phyloP scores from a whole-genome alignment of 2,113 vertebrate species.

The Pholis gunnellus region DNA sequence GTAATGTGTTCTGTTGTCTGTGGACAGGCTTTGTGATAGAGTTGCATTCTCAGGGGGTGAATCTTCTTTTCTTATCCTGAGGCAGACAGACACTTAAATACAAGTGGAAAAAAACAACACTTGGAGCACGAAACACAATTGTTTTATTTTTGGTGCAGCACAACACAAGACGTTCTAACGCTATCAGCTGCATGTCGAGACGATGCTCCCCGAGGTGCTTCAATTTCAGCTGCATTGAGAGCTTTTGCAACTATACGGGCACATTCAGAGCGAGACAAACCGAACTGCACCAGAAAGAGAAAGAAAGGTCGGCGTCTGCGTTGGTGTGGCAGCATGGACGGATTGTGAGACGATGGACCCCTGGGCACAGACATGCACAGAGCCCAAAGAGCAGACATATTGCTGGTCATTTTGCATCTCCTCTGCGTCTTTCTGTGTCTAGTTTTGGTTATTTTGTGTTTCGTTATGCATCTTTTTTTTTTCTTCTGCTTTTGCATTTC shows the following conservation, averaged over 20 bases:
- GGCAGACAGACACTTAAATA: slow-evolving; percentile 36
- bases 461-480: background rate
- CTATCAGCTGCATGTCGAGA: background rate
- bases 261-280: background rate
- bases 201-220: background rate
- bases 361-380: too few relatives aligned
- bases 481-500: background rate
- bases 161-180: background rate
- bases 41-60: slow-evolving; percentile 18
- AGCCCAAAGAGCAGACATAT: too few relatives aligned
- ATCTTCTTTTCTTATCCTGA: slow-evolving; percentile 7
- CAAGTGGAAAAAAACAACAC: slow-evolving; percentile 6
- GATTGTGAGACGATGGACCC: too few relatives aligned
- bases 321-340: too few relatives aligned
- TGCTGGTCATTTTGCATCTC: too few relatives aligned
- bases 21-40: slow-evolving; percentile 45
- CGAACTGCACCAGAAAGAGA: too few relatives aligned
- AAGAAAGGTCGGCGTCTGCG: too few relatives aligned
- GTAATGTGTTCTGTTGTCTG: slow-evolving; percentile 43
- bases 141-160: slow-evolving; percentile 24
- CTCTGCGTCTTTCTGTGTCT: too few relatives aligned
- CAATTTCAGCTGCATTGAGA: background rate
- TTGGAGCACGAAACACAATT: background rate
- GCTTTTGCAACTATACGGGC: background rate
- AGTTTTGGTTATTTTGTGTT: background rate